Evolutionary conservation across 2,888 invertebrate genomes (phyloP).

Genomic region (Leptopterna dolabrata): DNA sequence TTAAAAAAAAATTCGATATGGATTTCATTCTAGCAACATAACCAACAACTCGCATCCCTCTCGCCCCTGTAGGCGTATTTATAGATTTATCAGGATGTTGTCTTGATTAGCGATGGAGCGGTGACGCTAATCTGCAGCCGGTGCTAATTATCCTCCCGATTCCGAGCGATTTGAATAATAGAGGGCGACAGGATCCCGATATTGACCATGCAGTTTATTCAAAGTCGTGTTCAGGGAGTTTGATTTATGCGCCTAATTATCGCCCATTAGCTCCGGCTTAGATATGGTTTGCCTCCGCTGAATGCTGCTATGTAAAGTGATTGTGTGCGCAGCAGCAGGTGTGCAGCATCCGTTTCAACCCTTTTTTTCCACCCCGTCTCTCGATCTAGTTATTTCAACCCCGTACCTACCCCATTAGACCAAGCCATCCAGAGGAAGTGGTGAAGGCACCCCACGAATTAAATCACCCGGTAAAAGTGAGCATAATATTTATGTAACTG

Average conservation of each 20-base stretch:
- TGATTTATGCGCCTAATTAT: slow-evolving; percentile 46
- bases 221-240: slow-evolving; percentile 11
- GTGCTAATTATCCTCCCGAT: background rate
- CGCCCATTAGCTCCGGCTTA: slow-evolving; percentile 47
- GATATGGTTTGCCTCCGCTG: slow-evolving; percentile 32
- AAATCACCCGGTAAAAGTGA: too few relatives aligned
- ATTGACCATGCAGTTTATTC: slow-evolving; percentile 49
- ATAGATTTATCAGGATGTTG: background rate
- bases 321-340: slow-evolving; percentile 43
- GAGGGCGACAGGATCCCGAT: background rate
- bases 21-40: too few relatives aligned
- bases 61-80: background rate
- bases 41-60: too few relatives aligned
- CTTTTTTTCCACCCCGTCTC: background rate
- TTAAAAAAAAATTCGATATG: too few relatives aligned
- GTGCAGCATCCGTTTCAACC: background rate
- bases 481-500: too few relatives aligned
- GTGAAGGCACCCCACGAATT: too few relatives aligned
- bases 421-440: too few relatives aligned
- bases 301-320: slow-evolving; percentile 44
- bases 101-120: background rate
- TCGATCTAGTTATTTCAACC: background rate
- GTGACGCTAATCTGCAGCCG: slow-evolving; percentile 8
- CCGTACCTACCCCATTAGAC: background rate
- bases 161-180: background rate